Base-by-base conservation (phyloP, 2,797 vertebrate genomes). In the Enteromius fasciolatus region DNA sequence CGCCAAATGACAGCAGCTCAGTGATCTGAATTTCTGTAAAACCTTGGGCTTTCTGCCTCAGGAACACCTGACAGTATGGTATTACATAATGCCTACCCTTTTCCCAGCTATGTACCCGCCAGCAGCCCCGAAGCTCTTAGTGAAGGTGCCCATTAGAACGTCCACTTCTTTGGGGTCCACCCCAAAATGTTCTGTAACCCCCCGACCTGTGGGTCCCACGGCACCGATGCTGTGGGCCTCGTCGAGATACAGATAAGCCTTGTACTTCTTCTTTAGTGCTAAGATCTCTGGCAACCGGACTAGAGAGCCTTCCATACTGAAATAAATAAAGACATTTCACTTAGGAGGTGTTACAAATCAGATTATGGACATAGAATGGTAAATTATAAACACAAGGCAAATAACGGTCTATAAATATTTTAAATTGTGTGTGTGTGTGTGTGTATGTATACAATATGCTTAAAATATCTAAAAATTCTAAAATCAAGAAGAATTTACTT, bases 191-290 rank as follows among this genome's bases (percentile, higher is more conserved):
- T 95, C 95, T 50, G 97, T 92, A 85, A 98, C 95, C 2, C 97
- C 97, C 25, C 95, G 92, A 14, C 97, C 97, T 0, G 92, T 94
- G 0, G 93, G 82, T 2, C 97, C 97, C 83, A 98, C 87, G 0
- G 96, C 95, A 0, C 97, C 97, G 0, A 98, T 96, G 91, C 97
- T 98, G 93, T 99, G 98, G 48, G 98, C 97, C 93, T 99, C 97
- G 0, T 99, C 98, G 15, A 99, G 85, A 89, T 97, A 99, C 83
- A 99, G 92, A 89, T 97, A 98, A 83, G 97, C 97, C 88, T 94
- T 96, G 92, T 98, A 99, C 89, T 94, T 97, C 88, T 96, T 98
- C 94, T 99, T 99, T 82, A 99, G 92, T 79, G 94, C 95, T 1
- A 98, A 92, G 3, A 98, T 92, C 64, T 98, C 95, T 0, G 97